A percentile compares a stretch with the other conserved stretches of the same genome.
Evolutionary conservation across 1,140 invertebrate species (phyloP).

Genomic region (Drosophila orena): DNA sequence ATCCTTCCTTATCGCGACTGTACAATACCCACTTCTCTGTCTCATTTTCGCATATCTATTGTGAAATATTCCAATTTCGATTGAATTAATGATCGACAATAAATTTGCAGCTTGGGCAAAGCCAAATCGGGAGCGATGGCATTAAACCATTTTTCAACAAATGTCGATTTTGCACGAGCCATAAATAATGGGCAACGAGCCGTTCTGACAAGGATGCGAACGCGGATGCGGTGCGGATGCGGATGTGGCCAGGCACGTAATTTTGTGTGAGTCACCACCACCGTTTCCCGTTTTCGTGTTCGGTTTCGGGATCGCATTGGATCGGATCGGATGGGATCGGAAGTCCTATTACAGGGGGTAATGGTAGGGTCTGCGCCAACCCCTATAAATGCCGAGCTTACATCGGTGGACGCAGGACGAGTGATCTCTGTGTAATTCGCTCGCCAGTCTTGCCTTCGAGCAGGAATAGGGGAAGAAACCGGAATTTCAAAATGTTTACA

Average conservation of each 20-base stretch:
- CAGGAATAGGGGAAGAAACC: slow-evolving; percentile 46
- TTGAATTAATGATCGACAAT: slow-evolving; percentile 74
- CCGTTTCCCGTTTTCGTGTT: not conserved
- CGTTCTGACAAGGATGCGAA: slow-evolving; percentile 44
- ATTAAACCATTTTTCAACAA: slow-evolving; percentile 78
- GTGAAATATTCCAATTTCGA: slow-evolving; percentile 15
- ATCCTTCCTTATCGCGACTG: slow-evolving; percentile 18
- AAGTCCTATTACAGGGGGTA: slow-evolving; percentile 58
- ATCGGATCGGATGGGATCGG: slow-evolving; percentile 15
- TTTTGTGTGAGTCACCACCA: slow-evolving; percentile 20
- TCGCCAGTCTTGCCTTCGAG: slow-evolving; percentile 34
- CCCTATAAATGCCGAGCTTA: slow-evolving; percentile 78
- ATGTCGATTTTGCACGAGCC: slow-evolving; percentile 77
- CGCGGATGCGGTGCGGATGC: slow-evolving; percentile 11
- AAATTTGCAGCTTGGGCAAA: slow-evolving; percentile 72
- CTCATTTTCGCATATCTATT: slow-evolving; percentile 22
- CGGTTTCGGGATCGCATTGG: slow-evolving; percentile 37
- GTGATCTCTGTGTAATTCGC: slow-evolving; percentile 41
- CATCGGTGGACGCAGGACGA: slow-evolving; percentile 28
- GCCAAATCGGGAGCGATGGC: slow-evolving; percentile 20
- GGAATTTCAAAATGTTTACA: slow-evolving; percentile 69
- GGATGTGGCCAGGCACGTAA: slow-evolving; percentile 72
- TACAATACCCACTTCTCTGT: slow-evolving; percentile 7
- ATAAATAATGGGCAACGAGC: slow-evolving; percentile 74
- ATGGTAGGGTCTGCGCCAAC: slow-evolving; percentile 46